Evolutionary conservation across 2,113 vertebrate genomes (phyloP).

Genomic region (Myotis yumanensis): DNA sequence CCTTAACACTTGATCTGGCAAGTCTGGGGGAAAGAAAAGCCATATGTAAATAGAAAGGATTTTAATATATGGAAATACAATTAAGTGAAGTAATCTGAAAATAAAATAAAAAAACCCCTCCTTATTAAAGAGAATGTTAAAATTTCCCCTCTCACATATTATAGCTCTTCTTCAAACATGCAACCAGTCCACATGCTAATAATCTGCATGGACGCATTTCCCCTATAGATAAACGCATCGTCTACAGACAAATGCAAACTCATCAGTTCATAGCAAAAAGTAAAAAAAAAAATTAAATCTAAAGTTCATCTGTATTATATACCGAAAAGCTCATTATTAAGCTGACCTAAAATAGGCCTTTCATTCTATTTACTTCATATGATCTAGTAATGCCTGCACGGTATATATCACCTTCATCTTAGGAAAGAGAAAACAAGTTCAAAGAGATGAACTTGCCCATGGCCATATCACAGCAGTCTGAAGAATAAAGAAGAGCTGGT

Average conservation of each 20-base stretch:
- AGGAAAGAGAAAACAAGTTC: background rate
- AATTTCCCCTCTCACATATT: background rate
- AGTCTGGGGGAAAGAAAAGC: slow-evolving; percentile 83
- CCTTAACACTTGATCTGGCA: slow-evolving; percentile 96
- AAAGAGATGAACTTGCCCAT: background rate
- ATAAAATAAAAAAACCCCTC: background rate
- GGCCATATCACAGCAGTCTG: background rate
- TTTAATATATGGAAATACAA: background rate
- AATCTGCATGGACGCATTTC: background rate
- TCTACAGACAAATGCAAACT: background rate
- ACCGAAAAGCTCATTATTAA: background rate
- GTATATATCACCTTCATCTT: background rate
- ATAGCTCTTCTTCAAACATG: background rate
- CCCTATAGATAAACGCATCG: background rate
- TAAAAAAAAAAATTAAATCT: background rate
- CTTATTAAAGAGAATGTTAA: background rate
- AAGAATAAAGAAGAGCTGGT: background rate
- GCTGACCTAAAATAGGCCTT: background rate
- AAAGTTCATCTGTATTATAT: background rate
- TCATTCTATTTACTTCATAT: background rate
- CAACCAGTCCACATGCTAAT: background rate
- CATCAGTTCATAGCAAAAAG: background rate
- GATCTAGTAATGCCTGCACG: background rate
- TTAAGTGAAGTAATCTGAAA: background rate
- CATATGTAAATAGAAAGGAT: background rate